Evolutionary conservation across 1,140 invertebrate species (phyloP).

Genomic region (Drosophila navojoa): DNA sequence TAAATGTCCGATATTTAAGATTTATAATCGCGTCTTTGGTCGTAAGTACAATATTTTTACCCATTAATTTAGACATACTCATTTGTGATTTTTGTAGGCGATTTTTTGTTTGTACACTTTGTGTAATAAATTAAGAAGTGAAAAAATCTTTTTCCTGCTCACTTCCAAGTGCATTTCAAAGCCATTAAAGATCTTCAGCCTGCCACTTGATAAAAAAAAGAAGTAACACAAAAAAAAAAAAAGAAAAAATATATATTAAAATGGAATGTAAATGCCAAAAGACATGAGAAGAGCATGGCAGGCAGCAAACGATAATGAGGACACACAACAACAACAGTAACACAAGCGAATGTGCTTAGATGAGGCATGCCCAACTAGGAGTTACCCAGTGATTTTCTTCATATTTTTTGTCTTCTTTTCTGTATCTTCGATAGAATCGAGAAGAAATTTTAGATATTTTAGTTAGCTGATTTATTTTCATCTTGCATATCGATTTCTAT

Average conservation of each 20-base stretch:
- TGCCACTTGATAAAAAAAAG: conserved; percentile 58
- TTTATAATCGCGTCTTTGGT: background rate
- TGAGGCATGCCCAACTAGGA: conserved; percentile 3
- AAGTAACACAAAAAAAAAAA: conserved; percentile 23
- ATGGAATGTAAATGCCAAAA: conserved; percentile 71
- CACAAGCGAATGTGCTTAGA: conserved; percentile 8
- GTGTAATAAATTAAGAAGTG: conserved; percentile 42
- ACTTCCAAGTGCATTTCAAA: conserved; percentile 69
- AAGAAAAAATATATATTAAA: conserved; percentile 30
- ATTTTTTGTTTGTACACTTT: conserved; percentile 2
- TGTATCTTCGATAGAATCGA: too few species aligned
- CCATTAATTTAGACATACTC: background rate
- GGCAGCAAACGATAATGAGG: conserved; percentile 77
- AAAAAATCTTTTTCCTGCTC: conserved; percentile 47
- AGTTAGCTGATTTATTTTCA: too few species aligned
- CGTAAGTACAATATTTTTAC: background rate
- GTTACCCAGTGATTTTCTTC: too few species aligned
- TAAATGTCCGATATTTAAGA: too few species aligned
- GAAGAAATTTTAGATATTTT: too few species aligned
- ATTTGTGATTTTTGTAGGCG: background rate
- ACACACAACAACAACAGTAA: conserved; percentile 64
- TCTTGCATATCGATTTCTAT: too few species aligned
- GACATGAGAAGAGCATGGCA: conserved; percentile 64
- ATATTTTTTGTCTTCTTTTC: too few species aligned
- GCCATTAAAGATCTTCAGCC: conserved; percentile 70